phyloP scores from a whole-genome alignment of 1,140 invertebrate genomes.

The Leptestheria dahalacensis region DNA sequence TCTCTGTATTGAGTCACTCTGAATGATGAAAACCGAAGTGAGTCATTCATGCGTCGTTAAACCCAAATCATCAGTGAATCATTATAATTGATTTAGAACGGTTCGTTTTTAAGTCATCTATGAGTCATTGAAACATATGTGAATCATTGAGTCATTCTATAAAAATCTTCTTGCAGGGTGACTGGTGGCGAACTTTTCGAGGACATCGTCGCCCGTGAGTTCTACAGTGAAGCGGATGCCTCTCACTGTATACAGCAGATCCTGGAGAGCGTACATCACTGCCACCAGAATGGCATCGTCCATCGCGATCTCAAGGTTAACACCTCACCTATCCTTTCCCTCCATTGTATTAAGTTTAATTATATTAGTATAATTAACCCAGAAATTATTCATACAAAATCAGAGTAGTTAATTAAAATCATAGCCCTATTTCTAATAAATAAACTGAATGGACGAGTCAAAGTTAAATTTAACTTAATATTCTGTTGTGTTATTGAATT shows the following conservation, averaged over 20 bases:
- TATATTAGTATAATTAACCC: no score
- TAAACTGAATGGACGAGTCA: no score
- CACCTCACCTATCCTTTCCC: not conserved
- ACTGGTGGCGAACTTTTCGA: constrained; percentile 99
- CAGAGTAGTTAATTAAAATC: no score
- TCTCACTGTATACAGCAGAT: constrained; percentile 99
- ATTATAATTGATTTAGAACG: no score
- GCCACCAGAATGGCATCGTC: constrained; percentile 94
- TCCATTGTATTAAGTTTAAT: constrained; percentile 1
- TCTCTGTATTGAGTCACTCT: no score
- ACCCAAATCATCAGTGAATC: no score
- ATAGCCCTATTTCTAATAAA: no score
- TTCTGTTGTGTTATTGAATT: not conserved
- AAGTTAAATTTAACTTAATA: not conserved
- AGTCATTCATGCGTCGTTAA: no score
- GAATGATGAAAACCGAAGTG: no score
- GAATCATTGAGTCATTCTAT: not conserved
- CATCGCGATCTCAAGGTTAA: constrained; percentile 90
- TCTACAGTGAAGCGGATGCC: constrained; percentile 99
- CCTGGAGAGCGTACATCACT: constrained; percentile 98
- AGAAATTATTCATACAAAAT: no score
- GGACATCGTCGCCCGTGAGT: constrained; percentile 99
- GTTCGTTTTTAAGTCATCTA: no score
- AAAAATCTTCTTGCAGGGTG: constrained; percentile 45
- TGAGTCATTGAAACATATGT: no score